These are phyloP conservation scores for Coleophora deauratella DNA, from an alignment of 2,888 invertebrate species.

Conservation along the genomic window DNA sequence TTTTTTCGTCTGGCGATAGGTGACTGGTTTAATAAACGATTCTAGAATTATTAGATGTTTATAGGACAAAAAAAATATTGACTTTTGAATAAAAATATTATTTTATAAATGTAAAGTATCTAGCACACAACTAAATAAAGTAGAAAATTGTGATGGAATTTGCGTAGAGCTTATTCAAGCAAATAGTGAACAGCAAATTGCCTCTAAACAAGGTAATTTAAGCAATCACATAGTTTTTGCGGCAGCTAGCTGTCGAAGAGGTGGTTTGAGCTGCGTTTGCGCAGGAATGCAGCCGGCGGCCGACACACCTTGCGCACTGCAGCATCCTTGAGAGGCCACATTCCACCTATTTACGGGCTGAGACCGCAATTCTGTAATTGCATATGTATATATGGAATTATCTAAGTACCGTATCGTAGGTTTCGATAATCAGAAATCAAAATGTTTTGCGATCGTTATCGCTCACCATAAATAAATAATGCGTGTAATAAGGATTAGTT, in stretches of 20 bases:
- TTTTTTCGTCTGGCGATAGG: too few relatives aligned
- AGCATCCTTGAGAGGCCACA: constrained; percentile 72
- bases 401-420: constrained; percentile 1
- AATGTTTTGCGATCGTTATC: neutral
- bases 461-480: too few relatives aligned
- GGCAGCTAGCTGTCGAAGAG: constrained; percentile 23
- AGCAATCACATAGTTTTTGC: constrained; percentile 6
- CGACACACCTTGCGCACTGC: constrained; percentile 59
- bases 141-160: too few relatives aligned
- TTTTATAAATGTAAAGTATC: too few relatives aligned
- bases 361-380: constrained; percentile 43
- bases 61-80: too few relatives aligned
- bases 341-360: constrained; percentile 64
- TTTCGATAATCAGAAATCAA: neutral
- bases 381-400: constrained; percentile 31
- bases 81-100: too few relatives aligned
- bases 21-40: too few relatives aligned
- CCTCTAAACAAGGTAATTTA: neutral
- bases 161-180: too few relatives aligned
- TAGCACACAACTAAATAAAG: too few relatives aligned
- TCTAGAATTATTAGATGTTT: too few relatives aligned
- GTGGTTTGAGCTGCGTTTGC: constrained; percentile 24
- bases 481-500: neutral
- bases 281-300: constrained; percentile 53
- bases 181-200: too few relatives aligned